phyloP scores from a whole-genome alignment of 2,113 vertebrate genomes.

The Pterocles burchelli region DNA sequence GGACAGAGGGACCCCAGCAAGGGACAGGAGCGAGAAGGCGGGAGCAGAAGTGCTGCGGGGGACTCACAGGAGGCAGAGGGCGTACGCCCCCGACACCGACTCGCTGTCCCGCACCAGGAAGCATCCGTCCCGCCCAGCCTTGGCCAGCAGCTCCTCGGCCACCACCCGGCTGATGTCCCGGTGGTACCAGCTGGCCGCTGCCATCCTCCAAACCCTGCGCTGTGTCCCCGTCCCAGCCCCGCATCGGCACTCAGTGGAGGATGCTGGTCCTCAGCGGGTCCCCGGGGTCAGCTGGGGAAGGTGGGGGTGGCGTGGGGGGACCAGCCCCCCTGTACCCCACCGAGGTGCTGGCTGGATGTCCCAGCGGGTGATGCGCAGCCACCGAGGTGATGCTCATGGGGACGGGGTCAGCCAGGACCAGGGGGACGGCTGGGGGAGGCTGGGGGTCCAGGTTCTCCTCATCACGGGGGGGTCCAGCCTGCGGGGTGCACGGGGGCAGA shows the following conservation, averaged over 20 bases:
- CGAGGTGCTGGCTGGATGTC: background rate
- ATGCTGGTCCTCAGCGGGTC: background rate
- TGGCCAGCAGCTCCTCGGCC: constrained; percentile 85
- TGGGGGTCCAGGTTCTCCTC: background rate
- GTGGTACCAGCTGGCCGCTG: constrained; percentile 85
- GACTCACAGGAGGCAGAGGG: constrained; percentile 88
- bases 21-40: background rate
- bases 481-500: background rate
- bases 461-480: background rate
- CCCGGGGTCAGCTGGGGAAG: rapidly evolving
- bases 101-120: constrained; percentile 90
- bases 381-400: background rate
- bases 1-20: background rate
- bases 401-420: rapidly evolving
- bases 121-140: constrained; percentile 84
- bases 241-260: background rate
- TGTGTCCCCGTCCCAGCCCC: background rate
- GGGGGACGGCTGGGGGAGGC: background rate
- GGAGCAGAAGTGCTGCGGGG: background rate
- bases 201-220: constrained; percentile 47
- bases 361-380: background rate
- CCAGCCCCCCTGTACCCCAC: rapidly evolving
- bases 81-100: constrained; percentile 87
- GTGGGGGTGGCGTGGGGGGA: rapidly evolving
- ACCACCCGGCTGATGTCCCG: constrained; percentile 85